A percentile compares a stretch with the other conserved stretches of the same genome.
Conservation (phyloP, 2,888 invertebrate species). For the Parelbella ahira region DNA sequence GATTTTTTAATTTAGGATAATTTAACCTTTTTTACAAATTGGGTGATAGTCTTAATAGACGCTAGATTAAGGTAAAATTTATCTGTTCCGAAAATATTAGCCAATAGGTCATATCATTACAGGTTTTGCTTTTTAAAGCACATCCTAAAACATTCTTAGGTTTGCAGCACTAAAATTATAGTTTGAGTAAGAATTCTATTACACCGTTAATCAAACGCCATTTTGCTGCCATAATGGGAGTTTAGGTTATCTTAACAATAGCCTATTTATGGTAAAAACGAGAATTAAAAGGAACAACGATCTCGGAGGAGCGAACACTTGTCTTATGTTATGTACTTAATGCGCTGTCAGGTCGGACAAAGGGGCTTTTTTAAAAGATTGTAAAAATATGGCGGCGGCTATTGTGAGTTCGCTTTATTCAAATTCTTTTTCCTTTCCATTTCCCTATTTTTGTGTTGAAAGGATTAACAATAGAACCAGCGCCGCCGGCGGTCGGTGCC, state of each 20-base stretch:
- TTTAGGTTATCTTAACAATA: no score
- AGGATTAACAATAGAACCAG: constrained; percentile 74
- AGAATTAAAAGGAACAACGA: constrained; percentile 52
- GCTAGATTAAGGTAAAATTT: no score
- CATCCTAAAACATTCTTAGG: no score
- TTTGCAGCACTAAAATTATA: no score
- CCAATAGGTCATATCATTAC: no score
- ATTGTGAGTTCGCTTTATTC: constrained; percentile 64
- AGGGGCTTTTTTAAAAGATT: constrained; percentile 60
- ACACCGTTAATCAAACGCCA: constrained; percentile 6
- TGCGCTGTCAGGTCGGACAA: constrained; percentile 69
- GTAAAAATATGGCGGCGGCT: constrained; percentile 66
- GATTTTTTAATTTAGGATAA: no score
- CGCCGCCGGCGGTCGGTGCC: constrained; percentile 31
- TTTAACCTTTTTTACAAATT: no score
- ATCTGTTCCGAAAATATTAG: no score
- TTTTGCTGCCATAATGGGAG: no score
- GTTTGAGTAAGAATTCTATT: neutral
- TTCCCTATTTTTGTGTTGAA: constrained; percentile 71
- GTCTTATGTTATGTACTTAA: constrained; percentile 64
- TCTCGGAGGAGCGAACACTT: constrained; percentile 60
- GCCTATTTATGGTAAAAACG: no score
- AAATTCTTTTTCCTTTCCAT: constrained; percentile 64
- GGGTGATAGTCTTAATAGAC: no score
- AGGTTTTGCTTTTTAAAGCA: no score